phyloP scores from a whole-genome alignment of 1,140 invertebrate species.

The Trissolcus basalis region DNA sequence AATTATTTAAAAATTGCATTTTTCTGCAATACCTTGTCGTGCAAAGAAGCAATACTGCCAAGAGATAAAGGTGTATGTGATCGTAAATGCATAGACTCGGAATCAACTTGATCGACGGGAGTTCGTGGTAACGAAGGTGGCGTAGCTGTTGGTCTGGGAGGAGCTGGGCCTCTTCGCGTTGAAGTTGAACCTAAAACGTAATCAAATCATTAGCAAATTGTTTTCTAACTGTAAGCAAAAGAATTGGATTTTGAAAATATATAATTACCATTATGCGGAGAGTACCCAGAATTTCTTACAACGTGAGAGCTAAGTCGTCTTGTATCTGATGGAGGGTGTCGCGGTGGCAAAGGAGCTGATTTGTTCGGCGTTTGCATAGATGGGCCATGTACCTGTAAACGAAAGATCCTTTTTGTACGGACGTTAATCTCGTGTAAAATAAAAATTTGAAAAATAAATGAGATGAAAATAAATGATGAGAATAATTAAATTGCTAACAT shows the following conservation, averaged over 20 bases:
- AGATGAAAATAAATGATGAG: constrained; percentile 6
- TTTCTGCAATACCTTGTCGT: constrained; percentile 79
- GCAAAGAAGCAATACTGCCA: constrained; percentile 84
- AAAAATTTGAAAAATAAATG: constrained; percentile 5
- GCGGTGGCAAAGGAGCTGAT: constrained; percentile 77
- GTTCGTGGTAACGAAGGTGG: constrained; percentile 77
- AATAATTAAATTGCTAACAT: too few relatives aligned
- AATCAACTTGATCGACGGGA: constrained; percentile 75
- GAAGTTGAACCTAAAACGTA: constrained; percentile 71
- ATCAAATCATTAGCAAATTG: constrained; percentile 10
- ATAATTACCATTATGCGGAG: constrained; percentile 74
- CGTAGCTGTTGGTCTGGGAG: constrained; percentile 76
- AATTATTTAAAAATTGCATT: constrained; percentile 2
- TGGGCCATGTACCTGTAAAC: constrained; percentile 65
- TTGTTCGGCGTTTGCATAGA: constrained; percentile 77
- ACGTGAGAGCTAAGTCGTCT: constrained; percentile 77
- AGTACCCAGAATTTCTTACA: constrained; percentile 77
- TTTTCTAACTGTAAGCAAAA: not conserved
- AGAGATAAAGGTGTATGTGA: constrained; percentile 81
- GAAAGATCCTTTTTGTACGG: constrained; percentile 16
- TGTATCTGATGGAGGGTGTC: constrained; percentile 79
- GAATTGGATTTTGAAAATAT: too few relatives aligned
- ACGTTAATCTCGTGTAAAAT: constrained; percentile 65
- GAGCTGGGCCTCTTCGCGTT: constrained; percentile 74
- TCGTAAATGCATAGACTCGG: constrained; percentile 77